Evolutionary conservation across 1,140 invertebrate species (phyloP), one percentile per base, ranked within the genome.

Genomic region (Drosophila rhopaloa): DNA sequence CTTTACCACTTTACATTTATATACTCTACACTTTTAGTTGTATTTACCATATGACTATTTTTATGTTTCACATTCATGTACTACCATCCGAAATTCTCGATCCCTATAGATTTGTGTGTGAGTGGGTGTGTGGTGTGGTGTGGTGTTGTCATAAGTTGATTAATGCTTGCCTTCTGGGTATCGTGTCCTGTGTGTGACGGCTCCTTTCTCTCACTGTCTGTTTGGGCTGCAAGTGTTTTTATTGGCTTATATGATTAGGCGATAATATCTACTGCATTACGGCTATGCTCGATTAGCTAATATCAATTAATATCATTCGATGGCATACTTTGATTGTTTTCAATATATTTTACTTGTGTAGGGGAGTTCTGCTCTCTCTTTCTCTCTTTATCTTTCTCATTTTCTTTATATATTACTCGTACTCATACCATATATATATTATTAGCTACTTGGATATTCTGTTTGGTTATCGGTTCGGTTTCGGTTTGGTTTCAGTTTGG

Each of bases 231-330:
- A 65, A 55, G 59, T 60, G 57, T 80, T 43, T 61, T 63, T 66
- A 72, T 76, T 65, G 53, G 71, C 71, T 66, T 79, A 65, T 63
- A 77, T 79, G 75, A 77, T 77, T 70, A 72, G 68, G 68, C 67
- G 68, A 71, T 71, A 72, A 72, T 85, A 85, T 74, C 65, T 78
- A 78, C 58, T 77, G 71, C 41, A 73, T 81, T 81, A 81, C 62
- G 73, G 79, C 68, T 82, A 75, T 65, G 70, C 75, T 79, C 75
- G 67, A 79, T 79, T 85, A 65, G 75, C 82, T 88, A 89, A 89
- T 84, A 88, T 88, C 84, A 88, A 81, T 89, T 89, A 88, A 88
- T 88, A 88, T 88, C 83, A 84, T 88, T 89, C 84, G 84, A 88
- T 88, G 83, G 83, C 80, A 78, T 88, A 88, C 66, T 80, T 88